Evolutionary conservation across 2,888 invertebrate genomes (phyloP), one percentile per base, ranked within the genome.

Genomic region (Himalopsyche tibetana): DNA sequence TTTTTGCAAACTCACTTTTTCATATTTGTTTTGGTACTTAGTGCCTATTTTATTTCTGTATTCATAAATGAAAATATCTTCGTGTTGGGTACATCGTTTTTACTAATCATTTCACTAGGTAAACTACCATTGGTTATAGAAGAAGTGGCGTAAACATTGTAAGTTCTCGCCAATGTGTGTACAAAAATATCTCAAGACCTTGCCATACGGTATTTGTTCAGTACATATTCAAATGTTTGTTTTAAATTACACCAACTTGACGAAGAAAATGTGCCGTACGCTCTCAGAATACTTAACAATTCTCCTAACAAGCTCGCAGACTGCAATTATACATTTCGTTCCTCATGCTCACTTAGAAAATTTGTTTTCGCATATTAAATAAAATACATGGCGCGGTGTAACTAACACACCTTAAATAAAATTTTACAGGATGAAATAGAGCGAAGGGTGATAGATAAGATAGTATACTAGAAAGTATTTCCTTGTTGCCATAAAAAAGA

Each of bases 151-250:
- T 51, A 51, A 51, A 51, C 51, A 51, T 15, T 51, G 15, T 51
- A 51, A 51, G 51, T 51, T 51, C 51, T 51, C 51, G 51, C 51
- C 51, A 51, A 51, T 15, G 51, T 15, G 74, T 36, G 4, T 5
- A 74, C 15, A 74, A 74, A 74, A 38, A 36, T 74, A 74, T 36
- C 36, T 12, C 15, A 74, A 74, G 38, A 74, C 74, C 38, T 74
- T 74, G 74, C 36, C 5, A 36, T 38, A 36, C 74, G 74, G 74
- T 74, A 74, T 74, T 28, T 74, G 74, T 45, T 42, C 42, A 51
- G 51, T 42, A 42, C 51, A 28, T n/a, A n/a, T 80, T 80, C 80
- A 42, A 80, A 80, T 80, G 80, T 80, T 42, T 80, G 80, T 51
- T 51, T 74, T 74, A 74, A 74, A 74, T 74, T 74, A 63, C 12